Conservation (phyloP, 2,888 invertebrate genomes). For the Cerceris ruficornis region DNA sequence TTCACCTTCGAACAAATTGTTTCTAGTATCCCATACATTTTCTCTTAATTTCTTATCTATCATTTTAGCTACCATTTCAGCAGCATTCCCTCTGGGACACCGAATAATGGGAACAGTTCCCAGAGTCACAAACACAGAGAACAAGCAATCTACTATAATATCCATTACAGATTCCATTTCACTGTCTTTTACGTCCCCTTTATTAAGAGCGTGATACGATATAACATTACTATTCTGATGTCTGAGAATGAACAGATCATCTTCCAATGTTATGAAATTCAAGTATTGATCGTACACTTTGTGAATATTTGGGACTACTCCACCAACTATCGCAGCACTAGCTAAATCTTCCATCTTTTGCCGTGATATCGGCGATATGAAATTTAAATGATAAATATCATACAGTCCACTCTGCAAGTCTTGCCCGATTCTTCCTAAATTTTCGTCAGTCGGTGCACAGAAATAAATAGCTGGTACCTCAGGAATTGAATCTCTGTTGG, state of each 20-base stretch:
- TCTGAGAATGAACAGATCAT: slow-evolving; percentile 96
- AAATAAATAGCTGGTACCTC: slow-evolving; percentile 99
- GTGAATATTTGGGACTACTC: slow-evolving; percentile 94
- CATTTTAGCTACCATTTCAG: slow-evolving; percentile 98
- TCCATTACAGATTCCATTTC: slow-evolving; percentile 98
- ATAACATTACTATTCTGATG: slow-evolving; percentile 95
- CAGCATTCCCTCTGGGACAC: slow-evolving; percentile 97
- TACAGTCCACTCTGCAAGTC: slow-evolving; percentile 94
- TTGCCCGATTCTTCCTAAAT: slow-evolving; percentile 95
- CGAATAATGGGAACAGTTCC: slow-evolving; percentile 88
- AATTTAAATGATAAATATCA: slow-evolving; percentile 97
- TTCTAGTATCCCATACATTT: slow-evolving; percentile 97
- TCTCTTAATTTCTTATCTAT: slow-evolving; percentile 98
- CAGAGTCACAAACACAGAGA: slow-evolving; percentile 98
- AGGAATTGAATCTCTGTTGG: slow-evolving; percentile 95
- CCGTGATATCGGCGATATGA: slow-evolving; percentile 96
- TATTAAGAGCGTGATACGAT: slow-evolving; percentile 98
- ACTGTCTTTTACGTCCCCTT: slow-evolving; percentile 95
- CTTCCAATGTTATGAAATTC: slow-evolving; percentile 98
- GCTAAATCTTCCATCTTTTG: slow-evolving; percentile 98
- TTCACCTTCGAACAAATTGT: slow-evolving; percentile 96
- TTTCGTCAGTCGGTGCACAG: slow-evolving; percentile 97
- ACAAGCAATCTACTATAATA: slow-evolving; percentile 96
- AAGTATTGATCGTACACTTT: slow-evolving; percentile 99
- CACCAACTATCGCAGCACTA: slow-evolving; percentile 93